These are phyloP conservation scores for Siderastrea radians DNA, from an alignment of 92 coral and sea anemone genomes.

Conservation along the genomic window DNA sequence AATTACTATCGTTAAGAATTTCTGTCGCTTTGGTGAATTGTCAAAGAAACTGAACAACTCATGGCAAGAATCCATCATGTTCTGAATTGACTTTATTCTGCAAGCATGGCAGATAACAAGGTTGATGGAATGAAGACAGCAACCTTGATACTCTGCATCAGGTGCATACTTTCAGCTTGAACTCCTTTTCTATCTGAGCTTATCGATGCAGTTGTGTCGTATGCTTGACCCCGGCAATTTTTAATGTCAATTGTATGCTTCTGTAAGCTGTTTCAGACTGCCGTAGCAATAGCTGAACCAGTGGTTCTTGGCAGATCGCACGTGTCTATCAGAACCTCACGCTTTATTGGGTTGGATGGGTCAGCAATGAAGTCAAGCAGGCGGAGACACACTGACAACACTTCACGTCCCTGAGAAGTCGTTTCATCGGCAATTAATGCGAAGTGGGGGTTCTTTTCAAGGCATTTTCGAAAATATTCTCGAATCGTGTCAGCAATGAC, in stretches of 20 bases:
- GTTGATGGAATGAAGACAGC: constrained; percentile 83
- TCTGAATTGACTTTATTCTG: constrained; percentile 65
- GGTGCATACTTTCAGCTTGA: constrained; percentile 83
- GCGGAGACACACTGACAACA: constrained; percentile 78
- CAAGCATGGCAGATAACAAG: constrained; percentile 80
- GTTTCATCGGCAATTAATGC: constrained; percentile 79
- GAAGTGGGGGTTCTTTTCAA: constrained; percentile 67
- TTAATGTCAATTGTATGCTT: constrained; percentile 76
- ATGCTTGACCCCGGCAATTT: constrained; percentile 85
- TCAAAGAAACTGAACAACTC: constrained; percentile 84
- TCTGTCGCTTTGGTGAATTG: constrained; percentile 89
- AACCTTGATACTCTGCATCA: constrained; percentile 82
- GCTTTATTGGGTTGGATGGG: constrained; percentile 72
- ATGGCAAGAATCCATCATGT: constrained; percentile 80
- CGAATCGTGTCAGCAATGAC: constrained; percentile 53
- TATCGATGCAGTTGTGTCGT: constrained; percentile 80
- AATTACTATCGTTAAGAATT: constrained; percentile 72
- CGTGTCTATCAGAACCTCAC: constrained; percentile 76
- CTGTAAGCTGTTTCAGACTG: constrained; percentile 78
- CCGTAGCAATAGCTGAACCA: constrained; percentile 71
- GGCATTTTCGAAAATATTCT: constrained; percentile 66
- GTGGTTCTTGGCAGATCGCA: constrained; percentile 83
- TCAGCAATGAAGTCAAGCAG: constrained; percentile 76
- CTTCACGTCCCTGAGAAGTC: constrained; percentile 78
- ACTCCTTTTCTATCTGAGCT: constrained; percentile 84